Percentiles rank a stretch among this genome's conserved stretches.
These are phyloP conservation scores for Mola mola DNA, from an alignment of 2,113 vertebrate genomes.

Conservation along the genomic window DNA sequence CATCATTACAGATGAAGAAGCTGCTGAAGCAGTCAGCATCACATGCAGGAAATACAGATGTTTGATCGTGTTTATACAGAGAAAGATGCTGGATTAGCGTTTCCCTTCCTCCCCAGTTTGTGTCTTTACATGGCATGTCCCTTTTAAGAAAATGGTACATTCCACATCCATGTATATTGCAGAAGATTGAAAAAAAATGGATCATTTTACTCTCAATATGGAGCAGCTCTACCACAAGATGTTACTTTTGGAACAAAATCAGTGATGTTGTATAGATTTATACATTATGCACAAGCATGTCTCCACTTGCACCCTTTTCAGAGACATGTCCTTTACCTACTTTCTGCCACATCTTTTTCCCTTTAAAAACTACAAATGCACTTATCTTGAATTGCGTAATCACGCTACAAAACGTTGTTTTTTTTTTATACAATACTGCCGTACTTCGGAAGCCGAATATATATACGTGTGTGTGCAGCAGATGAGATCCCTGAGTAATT, in stretches of 20 bases:
- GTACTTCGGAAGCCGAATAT: background rate
- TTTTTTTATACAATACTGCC: background rate
- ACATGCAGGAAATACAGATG: no score
- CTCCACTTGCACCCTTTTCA: background rate
- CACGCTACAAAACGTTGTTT: background rate
- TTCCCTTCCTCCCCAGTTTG: no score
- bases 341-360: background rate
- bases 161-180: background rate
- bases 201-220: slow-evolving; percentile 3
- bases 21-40: slow-evolving; percentile 16
- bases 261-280: slow-evolving; percentile 5
- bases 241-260: slow-evolving; percentile 31
- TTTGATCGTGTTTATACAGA: no score
- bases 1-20: slow-evolving; percentile 2
- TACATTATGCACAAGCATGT: slow-evolving; percentile 8
- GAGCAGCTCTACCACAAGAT: slow-evolving; percentile 16
- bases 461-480: slow-evolving; percentile 1
- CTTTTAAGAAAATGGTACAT: no score
- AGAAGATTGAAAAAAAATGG: background rate
- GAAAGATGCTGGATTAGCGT: no score
- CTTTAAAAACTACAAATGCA: no score
- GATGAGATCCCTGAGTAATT: background rate
- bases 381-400: background rate
- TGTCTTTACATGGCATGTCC: no score
- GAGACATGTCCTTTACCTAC: background rate